These are phyloP conservation scores for Rousettus leschenaultii DNA, from an alignment of 2,113 vertebrate species.

Conservation along the genomic window DNA sequence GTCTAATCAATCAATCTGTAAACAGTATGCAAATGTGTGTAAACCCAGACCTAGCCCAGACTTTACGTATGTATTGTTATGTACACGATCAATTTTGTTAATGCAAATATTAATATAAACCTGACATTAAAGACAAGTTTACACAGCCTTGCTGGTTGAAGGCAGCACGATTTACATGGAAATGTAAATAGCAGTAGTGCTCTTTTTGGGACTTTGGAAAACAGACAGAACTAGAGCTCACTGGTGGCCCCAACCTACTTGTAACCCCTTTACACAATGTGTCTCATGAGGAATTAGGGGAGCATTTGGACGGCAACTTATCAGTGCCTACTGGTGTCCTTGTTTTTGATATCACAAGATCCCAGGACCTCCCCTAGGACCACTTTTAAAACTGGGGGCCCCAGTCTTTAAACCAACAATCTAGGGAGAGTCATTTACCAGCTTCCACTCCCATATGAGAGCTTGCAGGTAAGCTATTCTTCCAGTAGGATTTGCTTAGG, in stretches of 20 bases:
- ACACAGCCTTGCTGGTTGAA: slow-evolving; percentile 66
- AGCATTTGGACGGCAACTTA: background rate
- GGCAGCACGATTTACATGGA: slow-evolving; percentile 57
- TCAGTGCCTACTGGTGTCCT: background rate
- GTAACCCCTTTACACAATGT: background rate
- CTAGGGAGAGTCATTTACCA: background rate
- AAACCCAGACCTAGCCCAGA: slow-evolving; percentile 65
- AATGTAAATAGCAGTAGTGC: slow-evolving; percentile 62
- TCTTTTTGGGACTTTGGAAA: slow-evolving; percentile 43
- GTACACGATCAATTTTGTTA: slow-evolving; percentile 78
- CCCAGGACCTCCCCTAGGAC: no score
- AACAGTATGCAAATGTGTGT: slow-evolving; percentile 75
- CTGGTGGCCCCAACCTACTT: background rate
- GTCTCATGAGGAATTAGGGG: background rate
- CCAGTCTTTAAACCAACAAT: background rate
- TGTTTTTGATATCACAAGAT: background rate
- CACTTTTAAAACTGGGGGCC: background rate
- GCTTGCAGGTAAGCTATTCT: background rate
- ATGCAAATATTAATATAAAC: slow-evolving; percentile 79
- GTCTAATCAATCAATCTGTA: slow-evolving; percentile 73
- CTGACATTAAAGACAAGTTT: slow-evolving; percentile 77
- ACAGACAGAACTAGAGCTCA: slow-evolving; percentile 18
- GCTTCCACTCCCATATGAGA: background rate
- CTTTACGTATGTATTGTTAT: slow-evolving; percentile 72
- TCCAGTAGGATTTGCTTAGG: background rate